phyloP scores from a whole-genome alignment of 2,113 vertebrate genomes.

The Equus przewalskii region DNA sequence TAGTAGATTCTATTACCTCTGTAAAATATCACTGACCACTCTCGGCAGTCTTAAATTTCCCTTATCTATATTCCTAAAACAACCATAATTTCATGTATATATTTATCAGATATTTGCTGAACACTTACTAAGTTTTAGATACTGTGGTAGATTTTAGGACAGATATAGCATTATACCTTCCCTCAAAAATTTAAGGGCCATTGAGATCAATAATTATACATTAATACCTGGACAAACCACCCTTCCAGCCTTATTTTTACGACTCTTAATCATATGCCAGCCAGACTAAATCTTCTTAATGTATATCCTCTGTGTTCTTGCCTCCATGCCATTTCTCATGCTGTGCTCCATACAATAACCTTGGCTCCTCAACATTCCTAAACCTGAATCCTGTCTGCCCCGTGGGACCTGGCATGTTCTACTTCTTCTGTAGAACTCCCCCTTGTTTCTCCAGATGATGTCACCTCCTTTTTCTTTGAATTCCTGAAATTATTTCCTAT shows the following conservation, averaged over 20 bases:
- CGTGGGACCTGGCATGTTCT: neutral
- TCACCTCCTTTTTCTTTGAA: neutral
- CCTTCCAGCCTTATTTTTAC: neutral
- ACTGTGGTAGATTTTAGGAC: neutral
- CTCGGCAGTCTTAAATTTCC: neutral
- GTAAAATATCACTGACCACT: neutral
- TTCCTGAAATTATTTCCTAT: neutral
- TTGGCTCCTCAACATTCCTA: neutral
- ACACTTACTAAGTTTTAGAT: neutral
- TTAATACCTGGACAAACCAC: neutral
- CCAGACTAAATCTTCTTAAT: neutral
- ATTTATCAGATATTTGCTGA: neutral
- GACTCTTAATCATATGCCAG: neutral
- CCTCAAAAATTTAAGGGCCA: neutral
- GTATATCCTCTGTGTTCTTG: neutral
- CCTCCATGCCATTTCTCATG: neutral
- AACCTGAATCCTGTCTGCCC: neutral
- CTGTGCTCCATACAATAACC: neutral
- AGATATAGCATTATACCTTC: neutral
- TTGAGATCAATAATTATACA: neutral
- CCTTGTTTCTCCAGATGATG: neutral
- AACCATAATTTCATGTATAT: neutral
- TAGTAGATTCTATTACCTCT: neutral
- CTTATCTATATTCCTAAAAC: constrained; percentile 13
- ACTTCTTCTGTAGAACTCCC: neutral